Evolutionary conservation across 2,888 invertebrate species (phyloP).

Genomic region (Cephonodes hylas): DNA sequence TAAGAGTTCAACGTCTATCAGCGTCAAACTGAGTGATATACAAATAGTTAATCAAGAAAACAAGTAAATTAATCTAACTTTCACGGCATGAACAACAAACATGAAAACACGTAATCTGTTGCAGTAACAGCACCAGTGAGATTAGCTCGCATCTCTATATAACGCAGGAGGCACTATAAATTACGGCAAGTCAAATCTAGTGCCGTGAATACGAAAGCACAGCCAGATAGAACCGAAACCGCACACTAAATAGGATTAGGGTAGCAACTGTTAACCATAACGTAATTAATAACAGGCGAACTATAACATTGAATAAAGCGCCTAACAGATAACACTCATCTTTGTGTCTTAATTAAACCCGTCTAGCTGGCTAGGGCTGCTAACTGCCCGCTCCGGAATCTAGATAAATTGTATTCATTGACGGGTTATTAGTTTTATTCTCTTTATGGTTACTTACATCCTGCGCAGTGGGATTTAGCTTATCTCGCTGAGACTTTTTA

Average conservation of each 20-base stretch:
- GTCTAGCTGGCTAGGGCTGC: constrained; percentile 26
- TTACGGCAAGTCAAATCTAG: neutral
- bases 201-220: constrained; percentile 1
- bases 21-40: too few relatives aligned
- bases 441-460: neutral
- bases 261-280: constrained; percentile 2
- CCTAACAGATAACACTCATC: constrained; percentile 35
- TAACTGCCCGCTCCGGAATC: neutral
- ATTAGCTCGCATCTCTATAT: neutral
- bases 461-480: neutral
- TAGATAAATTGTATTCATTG: constrained; percentile 3
- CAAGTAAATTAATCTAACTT: neutral
- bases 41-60: neutral
- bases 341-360: constrained; percentile 36
- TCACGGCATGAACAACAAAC: too few relatives aligned
- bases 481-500: neutral
- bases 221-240: neutral
- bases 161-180: neutral
- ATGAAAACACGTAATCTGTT: neutral
- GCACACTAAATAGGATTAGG: constrained; percentile 20
- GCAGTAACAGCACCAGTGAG: neutral
- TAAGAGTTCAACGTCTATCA: too few relatives aligned
- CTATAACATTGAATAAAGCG: constrained; percentile 24
- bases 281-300: constrained; percentile 5
- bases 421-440: constrained; percentile 6